A percentile compares a stretch with the other conserved stretches of the same genome.
phyloP scores from a whole-genome alignment of 2,888 invertebrate species.

The Halictus quadricinctus region DNA sequence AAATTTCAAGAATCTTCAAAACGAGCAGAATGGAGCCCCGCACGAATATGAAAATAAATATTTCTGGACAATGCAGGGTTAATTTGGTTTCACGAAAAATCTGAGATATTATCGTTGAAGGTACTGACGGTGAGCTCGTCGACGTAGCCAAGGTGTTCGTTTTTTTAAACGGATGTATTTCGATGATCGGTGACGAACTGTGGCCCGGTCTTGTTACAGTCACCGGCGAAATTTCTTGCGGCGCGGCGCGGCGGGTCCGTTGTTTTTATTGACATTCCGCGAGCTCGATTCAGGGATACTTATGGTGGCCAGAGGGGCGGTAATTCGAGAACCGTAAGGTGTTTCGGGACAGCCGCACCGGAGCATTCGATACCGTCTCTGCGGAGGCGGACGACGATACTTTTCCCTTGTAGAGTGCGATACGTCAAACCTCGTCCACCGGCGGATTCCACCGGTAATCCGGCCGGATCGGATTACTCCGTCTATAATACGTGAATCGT shows the following conservation, averaged over 20 bases:
- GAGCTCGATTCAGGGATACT: constrained; percentile 57
- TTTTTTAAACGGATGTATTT: neutral
- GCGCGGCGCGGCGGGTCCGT: constrained; percentile 22
- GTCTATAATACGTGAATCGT: constrained; percentile 62
- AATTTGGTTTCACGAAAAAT: neutral
- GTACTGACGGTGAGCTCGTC: neutral
- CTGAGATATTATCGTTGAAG: neutral
- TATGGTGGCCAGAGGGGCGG: constrained; percentile 58
- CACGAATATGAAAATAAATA: too few species aligned
- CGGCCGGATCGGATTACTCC: constrained; percentile 66
- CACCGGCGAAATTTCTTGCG: constrained; percentile 48
- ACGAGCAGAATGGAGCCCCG: too few species aligned
- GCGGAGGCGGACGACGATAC: constrained; percentile 67
- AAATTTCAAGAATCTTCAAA: too few species aligned
- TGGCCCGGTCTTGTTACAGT: constrained; percentile 28
- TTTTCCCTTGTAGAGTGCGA: constrained; percentile 51
- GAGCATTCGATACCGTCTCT: constrained; percentile 65
- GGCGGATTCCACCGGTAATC: constrained; percentile 58
- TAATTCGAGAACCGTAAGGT: constrained; percentile 69
- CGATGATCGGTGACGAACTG: constrained; percentile 10
- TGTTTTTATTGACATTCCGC: constrained; percentile 63
- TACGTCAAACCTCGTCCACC: constrained; percentile 63
- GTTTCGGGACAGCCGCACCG: constrained; percentile 60
- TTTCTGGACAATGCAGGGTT: too few species aligned
- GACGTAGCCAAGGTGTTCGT: neutral